phyloP scores from a whole-genome alignment of 1,140 invertebrate species.

The Homalodisca vitripennis region DNA sequence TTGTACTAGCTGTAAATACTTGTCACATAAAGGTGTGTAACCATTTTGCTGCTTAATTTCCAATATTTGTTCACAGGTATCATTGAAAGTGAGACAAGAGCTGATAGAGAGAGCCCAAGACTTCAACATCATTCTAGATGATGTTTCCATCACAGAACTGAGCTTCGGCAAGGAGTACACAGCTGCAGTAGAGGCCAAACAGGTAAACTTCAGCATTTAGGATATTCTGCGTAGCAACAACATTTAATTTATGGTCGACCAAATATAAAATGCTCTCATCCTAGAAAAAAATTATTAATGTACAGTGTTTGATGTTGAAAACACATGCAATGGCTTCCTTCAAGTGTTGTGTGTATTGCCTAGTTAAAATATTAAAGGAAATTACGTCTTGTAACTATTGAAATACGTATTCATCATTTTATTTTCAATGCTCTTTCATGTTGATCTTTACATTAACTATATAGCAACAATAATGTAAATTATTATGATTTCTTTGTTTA shows the following conservation, averaged over 20 bases:
- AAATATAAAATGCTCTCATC: background rate
- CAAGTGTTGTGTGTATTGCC: no score
- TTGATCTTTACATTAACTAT: no score
- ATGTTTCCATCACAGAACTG: conserved; percentile 99
- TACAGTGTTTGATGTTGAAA: no score
- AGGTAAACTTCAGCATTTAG: conserved; percentile 57
- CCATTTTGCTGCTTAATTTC: background rate
- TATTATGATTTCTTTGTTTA: no score
- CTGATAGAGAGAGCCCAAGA: conserved; percentile 95
- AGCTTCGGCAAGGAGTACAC: conserved; percentile 99
- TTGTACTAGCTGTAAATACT: background rate
- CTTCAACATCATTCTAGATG: conserved; percentile 98
- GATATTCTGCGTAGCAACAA: no score
- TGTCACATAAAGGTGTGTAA: background rate
- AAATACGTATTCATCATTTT: no score
- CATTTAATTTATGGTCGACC: background rate
- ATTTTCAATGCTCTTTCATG: no score
- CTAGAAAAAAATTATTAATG: background rate
- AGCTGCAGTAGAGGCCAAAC: conserved; percentile 99
- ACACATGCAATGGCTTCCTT: no score
- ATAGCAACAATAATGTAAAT: no score
- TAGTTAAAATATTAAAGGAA: no score
- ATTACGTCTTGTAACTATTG: no score
- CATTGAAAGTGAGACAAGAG: conserved; percentile 89
- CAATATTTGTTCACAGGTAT: conserved; percentile 58